Base-by-base conservation (phyloP, 1,140 invertebrate species). In the Contarinia nasturtii region DNA sequence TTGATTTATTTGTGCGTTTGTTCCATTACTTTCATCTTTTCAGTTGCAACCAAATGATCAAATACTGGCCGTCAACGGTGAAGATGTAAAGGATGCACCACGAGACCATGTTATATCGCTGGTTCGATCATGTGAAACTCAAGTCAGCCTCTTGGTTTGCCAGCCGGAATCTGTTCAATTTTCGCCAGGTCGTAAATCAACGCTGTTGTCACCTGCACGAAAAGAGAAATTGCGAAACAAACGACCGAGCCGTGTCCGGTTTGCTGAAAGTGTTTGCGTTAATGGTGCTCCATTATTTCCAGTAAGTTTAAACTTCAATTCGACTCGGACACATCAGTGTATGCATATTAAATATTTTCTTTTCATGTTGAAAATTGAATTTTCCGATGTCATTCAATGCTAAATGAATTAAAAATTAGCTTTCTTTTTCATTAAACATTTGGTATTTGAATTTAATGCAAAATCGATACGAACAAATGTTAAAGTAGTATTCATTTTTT, bases 31-130 rank as follows among this genome's bases (percentile, higher is more conserved):
- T 52, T 57, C 45, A 42, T 34, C 2, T 34, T 10, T 66, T n/a
- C 60, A 75, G 69, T 64, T 94, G 34, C 74, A 88, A 55, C 84
- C 88, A 0, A 87, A 86, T 8, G 89, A 94, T 64, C 86, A 90
- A 61, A 90, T 94, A 45, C 69, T 89, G 11, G 73, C 75, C 49
- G 86, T 94, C 37, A 91, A 93, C 59, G 86, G 84, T 1, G 84
- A 90, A 67, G 86, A 93, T 62, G 88, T 93, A 1, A 77, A 79
- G 55, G 68, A 74, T 17, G 82, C 86, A 2, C 83, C 86, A 0
- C 64, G 89, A 5, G 86, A 92, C 63, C 82, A 86, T 64, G 89
- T 93, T 21, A 92, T 94, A 45, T 77, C 88, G 40, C 67, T 90
- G 55, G 86, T 94, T 15, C 72, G 86, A 18, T 80, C 83, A 0